Evolutionary conservation across 37 sponge, comb jelly and placozoan species (phyloP), one percentile per base, ranked within the genome.

Genomic region (Hormiphora californensis): DNA sequence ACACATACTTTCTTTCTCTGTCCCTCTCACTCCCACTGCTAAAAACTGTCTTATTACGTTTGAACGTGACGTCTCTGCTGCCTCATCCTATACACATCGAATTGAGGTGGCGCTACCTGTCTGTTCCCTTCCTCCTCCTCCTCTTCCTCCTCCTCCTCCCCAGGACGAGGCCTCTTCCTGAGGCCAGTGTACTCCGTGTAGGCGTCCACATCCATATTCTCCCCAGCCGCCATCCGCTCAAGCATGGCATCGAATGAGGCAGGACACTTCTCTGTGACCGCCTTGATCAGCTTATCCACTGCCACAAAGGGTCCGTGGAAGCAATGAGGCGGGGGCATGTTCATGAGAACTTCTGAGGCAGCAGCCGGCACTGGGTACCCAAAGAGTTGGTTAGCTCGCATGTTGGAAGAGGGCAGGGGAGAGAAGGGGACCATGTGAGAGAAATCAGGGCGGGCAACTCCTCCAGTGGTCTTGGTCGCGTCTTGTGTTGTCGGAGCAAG

Each of bases 231-330:
- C 81, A 73, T 73, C 81, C 23, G 7, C 81, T 73, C 81, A 1
- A 73, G 27, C 81, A 73, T 73, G 27, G 22, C 2, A 22, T 73
- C 81, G 17, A 73, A 40, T 1, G 81, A 43, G 17, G 35, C 11
- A 25, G 62, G 86, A 54, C 59, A 86, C 39, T 86, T 86, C 40
- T 88, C 57, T 36, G 54, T 87, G 9, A 96, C 63, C 19, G 88
- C 38, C 28, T 86, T 55, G 39, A 94, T 85, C 39, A 96, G 89
- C 32, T 94, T 90, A 68, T 92, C 92, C 11, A 96, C 63, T 32
- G 90, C 37, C 4, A 96, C 97, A 89, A 94, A 96, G 0, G 94
- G 94, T 11, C 97, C 97, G 85, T 93, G 89, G 87, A 92, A 95
- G 57, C 90, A 94, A 0, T 89, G 73, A 27, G 97, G 97, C 12